Evolutionary conservation across 2,888 invertebrate species (phyloP).

Genomic region (Halictus quadricinctus): DNA sequence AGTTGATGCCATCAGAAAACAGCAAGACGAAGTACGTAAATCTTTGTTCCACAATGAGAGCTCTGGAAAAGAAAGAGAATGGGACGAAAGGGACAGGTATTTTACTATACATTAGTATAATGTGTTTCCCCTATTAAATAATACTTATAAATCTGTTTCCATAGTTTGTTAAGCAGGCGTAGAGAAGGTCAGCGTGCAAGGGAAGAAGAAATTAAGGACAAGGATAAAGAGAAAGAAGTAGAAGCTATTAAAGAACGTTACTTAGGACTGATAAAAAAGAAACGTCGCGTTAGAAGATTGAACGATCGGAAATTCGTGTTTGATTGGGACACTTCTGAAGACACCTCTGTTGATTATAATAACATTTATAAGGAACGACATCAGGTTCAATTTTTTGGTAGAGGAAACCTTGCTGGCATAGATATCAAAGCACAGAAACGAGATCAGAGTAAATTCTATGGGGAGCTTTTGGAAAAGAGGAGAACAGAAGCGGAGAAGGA

Average conservation of each 20-base stretch:
- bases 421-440: slow-evolving; percentile 98
- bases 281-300: slow-evolving; percentile 94
- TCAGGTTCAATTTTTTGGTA: slow-evolving; percentile 98
- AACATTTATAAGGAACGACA: slow-evolving; percentile 97
- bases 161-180: slow-evolving; percentile 66
- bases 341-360: slow-evolving; percentile 99
- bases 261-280: slow-evolving; percentile 96
- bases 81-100: slow-evolving; percentile 82
- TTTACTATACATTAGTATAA: neutral
- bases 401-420: slow-evolving; percentile 98
- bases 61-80: slow-evolving; percentile 81
- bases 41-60: slow-evolving; percentile 72
- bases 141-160: neutral
- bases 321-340: slow-evolving; percentile 99
- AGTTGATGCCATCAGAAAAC: slow-evolving; percentile 90
- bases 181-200: slow-evolving; percentile 79
- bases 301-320: slow-evolving; percentile 99
- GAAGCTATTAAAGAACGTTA: slow-evolving; percentile 98
- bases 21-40: slow-evolving; percentile 86
- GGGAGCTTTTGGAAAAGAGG: slow-evolving; percentile 95
- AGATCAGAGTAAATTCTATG: slow-evolving; percentile 98
- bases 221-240: slow-evolving; percentile 95
- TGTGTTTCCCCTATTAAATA: neutral
- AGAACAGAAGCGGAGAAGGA: slow-evolving; percentile 98
- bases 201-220: slow-evolving; percentile 86